Evolutionary conservation across 1,140 invertebrate species (phyloP), one percentile per base, ranked within the genome.

Genomic region (Zaprionus taronus): DNA sequence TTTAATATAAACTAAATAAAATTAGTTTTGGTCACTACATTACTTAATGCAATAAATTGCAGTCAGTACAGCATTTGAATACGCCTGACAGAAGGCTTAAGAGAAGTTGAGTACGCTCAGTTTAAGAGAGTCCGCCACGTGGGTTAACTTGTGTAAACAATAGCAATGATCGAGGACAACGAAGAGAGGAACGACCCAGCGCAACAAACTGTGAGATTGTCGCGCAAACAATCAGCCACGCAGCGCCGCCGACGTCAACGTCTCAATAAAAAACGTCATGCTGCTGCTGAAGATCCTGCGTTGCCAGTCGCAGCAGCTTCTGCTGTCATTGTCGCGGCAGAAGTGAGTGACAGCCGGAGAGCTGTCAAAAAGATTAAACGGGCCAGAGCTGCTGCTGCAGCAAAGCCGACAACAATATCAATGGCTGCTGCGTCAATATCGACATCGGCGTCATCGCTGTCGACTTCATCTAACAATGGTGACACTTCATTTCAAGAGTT

Each of bases 221-320:
- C 20, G 20, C 47, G 47, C 47, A 24, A 20, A 0, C 20, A 22
- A 5, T 36, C 15, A 6, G 55, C 24, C 20, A 56, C 64, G 0
- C 51, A n/a, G 5, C 51, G 51, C 7, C 64, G 64, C 11, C 24
- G 64, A 7, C 51, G 22, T 4, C 64, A 41, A n/a, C 64, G 64
- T 11, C 34, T 20, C 6, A 56, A 56, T 44, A 51, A 4, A 22
- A 65, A 38, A 11, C 64, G 22, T 14, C 64, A 5, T 20, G 1
- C 4, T 11, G 24, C 22, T 4, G 22, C 20, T 22, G 22, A 44
- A 17, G 24, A 22, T 24, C 20, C 5, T 7, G 14, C 28, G 55
- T 5, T 20, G 28, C 5, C 57, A 24, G 6, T 11, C 20, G 1
- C 31, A 47, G 1, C 31, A 47, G 17, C n/a, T 47, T 47, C 41